phyloP scores from a whole-genome alignment of 1,140 invertebrate species.

The Hestina assimilis region DNA sequence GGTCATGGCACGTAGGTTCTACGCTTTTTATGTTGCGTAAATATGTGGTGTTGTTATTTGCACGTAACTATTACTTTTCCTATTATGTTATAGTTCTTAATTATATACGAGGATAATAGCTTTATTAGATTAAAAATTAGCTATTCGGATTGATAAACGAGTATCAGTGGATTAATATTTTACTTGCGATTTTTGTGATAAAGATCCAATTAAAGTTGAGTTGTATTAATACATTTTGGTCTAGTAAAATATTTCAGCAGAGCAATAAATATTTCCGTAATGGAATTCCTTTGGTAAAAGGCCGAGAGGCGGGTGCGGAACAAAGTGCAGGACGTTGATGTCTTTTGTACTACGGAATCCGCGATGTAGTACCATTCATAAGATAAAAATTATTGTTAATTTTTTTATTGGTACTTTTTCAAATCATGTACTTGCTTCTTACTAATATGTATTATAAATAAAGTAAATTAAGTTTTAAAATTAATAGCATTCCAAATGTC shows the following conservation, averaged over 20 bases:
- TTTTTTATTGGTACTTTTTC: no score
- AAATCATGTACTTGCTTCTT: no score
- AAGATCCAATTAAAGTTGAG: no score
- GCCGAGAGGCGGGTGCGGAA: constrained; percentile 2
- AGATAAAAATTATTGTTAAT: no score
- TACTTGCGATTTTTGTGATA: no score
- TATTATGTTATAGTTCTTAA: background rate
- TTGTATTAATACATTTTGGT: background rate
- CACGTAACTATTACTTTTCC: background rate
- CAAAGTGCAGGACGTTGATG: constrained; percentile 15
- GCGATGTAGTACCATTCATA: no score
- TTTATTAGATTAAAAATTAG: background rate
- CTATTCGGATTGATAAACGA: no score
- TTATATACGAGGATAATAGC: background rate
- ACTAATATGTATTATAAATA: no score
- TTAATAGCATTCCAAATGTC: no score
- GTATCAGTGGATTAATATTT: no score
- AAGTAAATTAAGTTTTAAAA: no score
- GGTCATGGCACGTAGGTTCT: no score
- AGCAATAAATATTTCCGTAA: constrained; percentile 12
- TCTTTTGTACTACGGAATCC: constrained; percentile 20
- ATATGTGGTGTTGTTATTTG: background rate
- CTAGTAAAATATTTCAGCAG: background rate
- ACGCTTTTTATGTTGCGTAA: background rate
- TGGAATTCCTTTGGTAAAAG: constrained; percentile 13